Evolutionary conservation across 2,888 invertebrate genomes (phyloP).

Genomic region (Tiphia femorata): DNA sequence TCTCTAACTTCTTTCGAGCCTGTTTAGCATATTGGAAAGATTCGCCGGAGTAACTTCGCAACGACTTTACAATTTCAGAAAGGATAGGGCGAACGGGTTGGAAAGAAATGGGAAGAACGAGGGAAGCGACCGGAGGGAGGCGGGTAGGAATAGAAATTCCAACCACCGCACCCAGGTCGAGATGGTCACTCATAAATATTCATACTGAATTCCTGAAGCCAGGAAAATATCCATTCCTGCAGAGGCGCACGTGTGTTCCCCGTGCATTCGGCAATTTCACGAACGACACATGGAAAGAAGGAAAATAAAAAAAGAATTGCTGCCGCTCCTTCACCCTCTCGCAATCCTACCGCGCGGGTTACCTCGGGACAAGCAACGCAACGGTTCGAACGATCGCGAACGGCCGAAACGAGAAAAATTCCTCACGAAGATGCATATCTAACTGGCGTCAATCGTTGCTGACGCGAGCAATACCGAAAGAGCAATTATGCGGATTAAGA

Average conservation of each 20-base stretch:
- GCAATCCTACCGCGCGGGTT: background rate
- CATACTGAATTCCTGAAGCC: conserved; percentile 50
- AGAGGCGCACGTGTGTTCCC: conserved; percentile 31
- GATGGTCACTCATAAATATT: conserved; percentile 52
- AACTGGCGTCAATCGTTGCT: too few species aligned
- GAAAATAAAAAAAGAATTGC: conserved; percentile 10
- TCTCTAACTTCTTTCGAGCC: too few species aligned
- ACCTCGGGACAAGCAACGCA: too few species aligned
- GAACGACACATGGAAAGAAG: conserved; percentile 21
- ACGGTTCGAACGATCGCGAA: too few species aligned
- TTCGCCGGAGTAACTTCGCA: too few species aligned
- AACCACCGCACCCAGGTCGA: conserved; percentile 40
- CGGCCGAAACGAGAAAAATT: too few species aligned
- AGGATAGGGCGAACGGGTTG: background rate
- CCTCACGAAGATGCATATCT: too few species aligned
- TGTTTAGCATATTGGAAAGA: too few species aligned
- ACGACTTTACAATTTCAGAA: too few species aligned
- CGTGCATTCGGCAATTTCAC: conserved; percentile 39
- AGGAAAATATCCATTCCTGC: conserved; percentile 48
- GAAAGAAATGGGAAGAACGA: background rate
- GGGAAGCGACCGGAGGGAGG: background rate
- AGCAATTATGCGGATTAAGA: too few species aligned
- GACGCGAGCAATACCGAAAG: too few species aligned
- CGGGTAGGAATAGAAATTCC: conserved; percentile 34
- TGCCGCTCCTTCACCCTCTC: background rate